Conservation (phyloP, 2,797 vertebrate species). For the Parauchenoglanis punctatus region DNA sequence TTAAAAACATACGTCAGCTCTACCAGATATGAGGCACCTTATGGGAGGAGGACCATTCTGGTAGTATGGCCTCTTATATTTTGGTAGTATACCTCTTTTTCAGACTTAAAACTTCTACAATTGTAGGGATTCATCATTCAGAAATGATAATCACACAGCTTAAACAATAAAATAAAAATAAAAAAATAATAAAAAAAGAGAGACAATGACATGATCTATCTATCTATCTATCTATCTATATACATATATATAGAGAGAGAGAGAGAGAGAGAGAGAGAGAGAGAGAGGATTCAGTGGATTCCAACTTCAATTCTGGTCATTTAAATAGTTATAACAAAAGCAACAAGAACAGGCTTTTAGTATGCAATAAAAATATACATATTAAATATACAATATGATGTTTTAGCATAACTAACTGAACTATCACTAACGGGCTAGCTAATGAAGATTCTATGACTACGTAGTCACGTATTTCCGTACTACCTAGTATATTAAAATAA, state of each 20-base stretch:
- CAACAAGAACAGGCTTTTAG: background rate
- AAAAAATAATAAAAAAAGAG: no score
- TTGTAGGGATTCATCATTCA: background rate
- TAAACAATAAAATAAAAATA: background rate
- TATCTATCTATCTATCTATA: no score
- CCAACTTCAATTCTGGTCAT: background rate
- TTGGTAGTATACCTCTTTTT: background rate
- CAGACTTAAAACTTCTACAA: background rate
- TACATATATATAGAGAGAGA: no score
- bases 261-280: no score
- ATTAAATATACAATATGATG: no score
- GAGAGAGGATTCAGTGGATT: no score
- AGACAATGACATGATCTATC: background rate
- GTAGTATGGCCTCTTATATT: background rate
- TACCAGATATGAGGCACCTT: background rate
- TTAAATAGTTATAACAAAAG: background rate
- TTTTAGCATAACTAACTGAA: background rate
- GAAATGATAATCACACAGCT: background rate
- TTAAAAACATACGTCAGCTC: background rate
- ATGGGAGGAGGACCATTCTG: background rate
- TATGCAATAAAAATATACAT: background rate
- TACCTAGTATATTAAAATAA: background rate
- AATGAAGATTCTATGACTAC: background rate
- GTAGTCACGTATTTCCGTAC: slow-evolving; percentile 4
- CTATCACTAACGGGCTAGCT: background rate